A percentile compares a stretch with the other conserved stretches of the same genome.
phyloP scores from a whole-genome alignment of 1,140 invertebrate species.

The Bradysia coprophila region DNA sequence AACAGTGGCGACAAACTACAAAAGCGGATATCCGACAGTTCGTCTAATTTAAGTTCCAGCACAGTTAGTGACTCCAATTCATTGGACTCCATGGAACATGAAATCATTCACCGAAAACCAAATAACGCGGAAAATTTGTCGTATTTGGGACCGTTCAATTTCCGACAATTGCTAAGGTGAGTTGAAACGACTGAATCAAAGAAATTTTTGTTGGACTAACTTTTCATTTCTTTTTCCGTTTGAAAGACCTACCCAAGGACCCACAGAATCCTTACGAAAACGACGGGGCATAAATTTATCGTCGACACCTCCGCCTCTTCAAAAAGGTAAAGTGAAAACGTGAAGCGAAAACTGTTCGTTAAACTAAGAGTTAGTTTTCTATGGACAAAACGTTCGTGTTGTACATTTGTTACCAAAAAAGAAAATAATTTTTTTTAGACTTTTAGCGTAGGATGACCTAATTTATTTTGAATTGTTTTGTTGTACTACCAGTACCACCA shows the following conservation, averaged over 20 bases:
- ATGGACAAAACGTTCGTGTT: too few species aligned
- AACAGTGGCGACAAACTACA: not conserved
- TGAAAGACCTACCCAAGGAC: conserved; percentile 45
- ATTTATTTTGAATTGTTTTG: too few species aligned
- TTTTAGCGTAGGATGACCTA: too few species aligned
- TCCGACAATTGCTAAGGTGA: conserved; percentile 43
- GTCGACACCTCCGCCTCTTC: conserved; percentile 2
- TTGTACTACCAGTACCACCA: too few species aligned
- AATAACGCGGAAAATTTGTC: conserved; percentile 24
- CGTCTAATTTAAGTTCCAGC: conserved; percentile 26
- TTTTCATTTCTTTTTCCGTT: too few species aligned
- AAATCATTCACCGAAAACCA: conserved; percentile 4
- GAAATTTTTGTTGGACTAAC: too few species aligned
- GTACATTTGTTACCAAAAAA: too few species aligned
- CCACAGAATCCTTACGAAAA: conserved; percentile 50
- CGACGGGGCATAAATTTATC: conserved; percentile 26
- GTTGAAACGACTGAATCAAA: too few species aligned
- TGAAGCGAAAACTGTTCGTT: too few species aligned
- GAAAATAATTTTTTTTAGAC: too few species aligned
- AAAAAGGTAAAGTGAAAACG: conserved; percentile 1
- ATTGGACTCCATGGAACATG: conserved; percentile 5
- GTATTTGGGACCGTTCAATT: conserved; percentile 43
- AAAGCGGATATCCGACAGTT: conserved; percentile 18
- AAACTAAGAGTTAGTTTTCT: too few species aligned
- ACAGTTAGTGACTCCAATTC: conserved; percentile 8